A percentile compares a stretch with the other conserved stretches of the same genome.
Conservation (phyloP, 1,140 invertebrate species). For the Anastrepha obliqua region DNA sequence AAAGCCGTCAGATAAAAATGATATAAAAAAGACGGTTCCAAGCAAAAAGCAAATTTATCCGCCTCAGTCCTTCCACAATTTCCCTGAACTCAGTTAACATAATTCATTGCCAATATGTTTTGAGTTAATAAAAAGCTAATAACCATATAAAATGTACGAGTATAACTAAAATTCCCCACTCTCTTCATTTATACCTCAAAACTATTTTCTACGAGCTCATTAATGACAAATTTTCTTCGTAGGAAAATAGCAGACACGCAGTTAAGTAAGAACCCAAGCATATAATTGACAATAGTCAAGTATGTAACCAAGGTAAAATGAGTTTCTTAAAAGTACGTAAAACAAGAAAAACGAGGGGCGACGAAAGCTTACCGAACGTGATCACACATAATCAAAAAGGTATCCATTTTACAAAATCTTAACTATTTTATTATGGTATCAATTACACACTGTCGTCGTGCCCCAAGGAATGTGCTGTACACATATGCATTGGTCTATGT, state of each 20-base stretch:
- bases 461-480: background rate
- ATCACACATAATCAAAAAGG: slow-evolving; percentile 48
- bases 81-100: background rate
- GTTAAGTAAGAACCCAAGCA: background rate
- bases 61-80: background rate
- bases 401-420: slow-evolving; percentile 36
- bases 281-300: background rate
- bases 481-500: background rate
- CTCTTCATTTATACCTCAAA: background rate
- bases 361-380: background rate
- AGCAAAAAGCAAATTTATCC: background rate
- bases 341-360: background rate
- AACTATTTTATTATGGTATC: slow-evolving; percentile 42
- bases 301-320: background rate
- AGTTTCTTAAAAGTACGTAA: background rate
- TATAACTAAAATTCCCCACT: background rate
- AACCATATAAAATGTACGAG: background rate
- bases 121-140: slow-evolving; percentile 42
- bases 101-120: slow-evolving; percentile 18
- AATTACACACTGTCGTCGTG: slow-evolving; percentile 4
- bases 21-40: no score
- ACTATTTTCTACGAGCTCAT: slow-evolving; percentile 27
- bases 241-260: background rate
- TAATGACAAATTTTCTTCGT: background rate
- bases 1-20: no score